phyloP scores from a whole-genome alignment of 92 coral and sea anemone species.

The Montipora capitata region DNA sequence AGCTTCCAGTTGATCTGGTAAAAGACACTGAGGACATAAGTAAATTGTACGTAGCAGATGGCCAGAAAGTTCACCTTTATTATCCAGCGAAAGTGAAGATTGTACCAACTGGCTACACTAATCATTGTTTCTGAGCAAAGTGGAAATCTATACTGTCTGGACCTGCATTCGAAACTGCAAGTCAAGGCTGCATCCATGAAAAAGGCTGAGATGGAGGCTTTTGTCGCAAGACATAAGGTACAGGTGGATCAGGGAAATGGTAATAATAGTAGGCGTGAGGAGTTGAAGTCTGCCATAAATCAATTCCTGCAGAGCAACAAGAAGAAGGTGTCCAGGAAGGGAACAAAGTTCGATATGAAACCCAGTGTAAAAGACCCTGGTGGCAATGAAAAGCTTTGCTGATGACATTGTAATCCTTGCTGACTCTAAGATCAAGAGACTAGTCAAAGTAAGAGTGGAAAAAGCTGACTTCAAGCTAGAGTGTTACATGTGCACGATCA shows the following conservation, averaged over 20 bases:
- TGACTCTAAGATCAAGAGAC: slow-evolving; percentile 40
- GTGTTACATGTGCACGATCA: slow-evolving; percentile 30
- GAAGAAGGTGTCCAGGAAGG: slow-evolving; percentile 46
- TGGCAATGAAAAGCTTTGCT: slow-evolving; percentile 44
- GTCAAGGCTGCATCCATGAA: slow-evolving; percentile 50
- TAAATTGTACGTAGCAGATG: slow-evolving; percentile 64
- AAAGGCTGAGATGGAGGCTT: slow-evolving; percentile 66
- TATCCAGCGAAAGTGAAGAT: slow-evolving; percentile 64
- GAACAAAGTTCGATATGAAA: slow-evolving; percentile 53
- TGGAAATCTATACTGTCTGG: slow-evolving; percentile 39
- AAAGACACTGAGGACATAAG: slow-evolving; percentile 67
- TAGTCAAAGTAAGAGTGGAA: slow-evolving; percentile 34
- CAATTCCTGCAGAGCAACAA: slow-evolving; percentile 53
- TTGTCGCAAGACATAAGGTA: slow-evolving; percentile 64
- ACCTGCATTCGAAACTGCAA: slow-evolving; percentile 32
- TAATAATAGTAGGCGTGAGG: slow-evolving; percentile 39
- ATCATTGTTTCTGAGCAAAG: slow-evolving; percentile 50
- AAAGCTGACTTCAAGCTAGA: slow-evolving; percentile 45
- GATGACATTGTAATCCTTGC: slow-evolving; percentile 42
- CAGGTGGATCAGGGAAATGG: slow-evolving; percentile 6
- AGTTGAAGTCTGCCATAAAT: slow-evolving; percentile 67
- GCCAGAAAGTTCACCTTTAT: slow-evolving; percentile 70
- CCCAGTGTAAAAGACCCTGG: slow-evolving; percentile 37
- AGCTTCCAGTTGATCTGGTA: slow-evolving; percentile 44
- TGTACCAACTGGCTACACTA: slow-evolving; percentile 58